Base-by-base conservation (phyloP, 2,888 invertebrate genomes). In the Xanthorhoe spadicearia region DNA sequence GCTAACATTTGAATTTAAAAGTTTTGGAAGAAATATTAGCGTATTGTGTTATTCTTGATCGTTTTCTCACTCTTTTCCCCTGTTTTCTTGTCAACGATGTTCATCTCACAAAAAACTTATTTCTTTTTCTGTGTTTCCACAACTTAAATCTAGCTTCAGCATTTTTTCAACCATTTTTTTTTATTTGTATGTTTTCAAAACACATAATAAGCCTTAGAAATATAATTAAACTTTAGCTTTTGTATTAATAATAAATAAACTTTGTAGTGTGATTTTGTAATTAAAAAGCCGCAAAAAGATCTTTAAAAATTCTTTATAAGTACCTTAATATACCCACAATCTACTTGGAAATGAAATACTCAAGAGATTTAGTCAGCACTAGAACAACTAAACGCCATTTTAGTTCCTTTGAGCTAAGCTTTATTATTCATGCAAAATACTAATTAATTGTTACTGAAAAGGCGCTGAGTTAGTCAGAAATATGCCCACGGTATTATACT, bases 401-500 rank as follows among this genome's bases (percentile, higher is more conserved):
- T 28, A 62, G 58, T 54, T 54, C 56, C 62, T 66, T 62, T 66
- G 62, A 50, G 49, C 28, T 32, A 13, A 23, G 50, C 52, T 52
- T 23, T 38, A 59, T 67, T 68, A 64, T 69, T 70, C 56, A 66
- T 63, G 55, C 18, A 35, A 67, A 67, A 56, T 63, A 60, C 57
- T 61, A 59, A 70, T 71, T 71, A 68, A 66, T 61, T 70, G 68
- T 71, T 64, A 64, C 68, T 62, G 59, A 63, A 65, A 65, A 54
- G 23, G 54, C 49, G 54, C 52, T 68, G 64, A 64, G 66, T 66
- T 65, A 69, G 63, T 50, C 64, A 63, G 66, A 63, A 68, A 68
- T 64, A 68, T 64, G 64, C 69, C 64, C 64, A 65, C 65, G 69
- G 69, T 73, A 53, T 71, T 73, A 58, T 57, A 53, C 17, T 70